Base-by-base conservation (phyloP, 2,888 invertebrate species). In the Alsophila aescularia region DNA sequence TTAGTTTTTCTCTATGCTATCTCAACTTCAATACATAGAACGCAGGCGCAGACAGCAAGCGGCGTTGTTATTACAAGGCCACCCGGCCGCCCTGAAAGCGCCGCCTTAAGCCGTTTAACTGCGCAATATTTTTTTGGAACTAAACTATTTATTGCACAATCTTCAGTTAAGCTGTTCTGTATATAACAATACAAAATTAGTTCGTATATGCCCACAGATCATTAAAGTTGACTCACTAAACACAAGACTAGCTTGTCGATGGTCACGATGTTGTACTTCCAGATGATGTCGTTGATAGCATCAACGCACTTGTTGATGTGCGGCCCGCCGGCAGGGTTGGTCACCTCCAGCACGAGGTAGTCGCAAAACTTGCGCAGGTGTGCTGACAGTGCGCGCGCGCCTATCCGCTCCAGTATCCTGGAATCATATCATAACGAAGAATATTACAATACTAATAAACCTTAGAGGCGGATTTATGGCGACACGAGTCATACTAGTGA, bases 251-350 rank as follows among this genome's bases (percentile, higher is more conserved):
- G 93, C 61, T 98, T 93, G 85, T 99, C 99, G 60, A 99, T 96
- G 31, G 98, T 97, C 45, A 99, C 96, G 65, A 99, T 97, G 85
- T 98, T 98, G 85, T 97, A 98, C 75, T 98, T 98, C 98, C 99
- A 99, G 62, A 99, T 98, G 94, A 99, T 97, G 75, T 98, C 97
- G 82, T 97, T 98, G 67, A 99, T 96, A 0, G 98, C 97, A 76
- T 98, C 98, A 2, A 98, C 97, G 75, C 97, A 97, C 89, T 98
- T 98, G 83, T 97, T 97, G 42, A 98, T 97, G 75, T 97, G 96
- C 58, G 96, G 96, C 9, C 97, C 97, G 16, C 96, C 97, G 12
- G 96, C 96, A 0, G 96, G 96, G 72, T 96, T 97, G 0, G 96
- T 96, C 76, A 98, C 98, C 83, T 99, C 98, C 77, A 96, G 96